Base-by-base conservation (phyloP, 1,140 invertebrate genomes). In the Leptonema lineaticorne region DNA sequence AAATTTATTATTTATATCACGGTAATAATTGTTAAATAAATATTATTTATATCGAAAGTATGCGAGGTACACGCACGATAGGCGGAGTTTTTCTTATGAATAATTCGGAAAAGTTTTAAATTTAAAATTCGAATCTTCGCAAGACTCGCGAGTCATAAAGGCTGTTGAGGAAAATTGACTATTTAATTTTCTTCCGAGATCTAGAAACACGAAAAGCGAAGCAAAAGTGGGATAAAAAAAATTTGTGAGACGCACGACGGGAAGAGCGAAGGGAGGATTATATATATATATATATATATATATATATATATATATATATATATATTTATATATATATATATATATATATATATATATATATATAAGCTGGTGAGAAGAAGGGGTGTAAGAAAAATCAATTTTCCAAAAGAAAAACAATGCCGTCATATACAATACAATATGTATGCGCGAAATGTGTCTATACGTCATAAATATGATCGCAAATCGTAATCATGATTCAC, bases 101-200 rank as follows among this genome's bases (percentile, higher is more conserved):
- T 71, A 68, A 71, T 71, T 71, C 62, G 45, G 58, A 70, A 70
- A 70, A 70, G 69, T 70, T 70, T 63, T 67, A 70, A 70, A 70
- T 70, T 70, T 63, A 70, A 59, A 64, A 71, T 71, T 71, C 60
- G 65, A 58, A 68, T 64, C 60, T 68, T 59, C 60, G 58, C 37
- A 29, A 48, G 46, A 37, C 57, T 67, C 28, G 30, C 41, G 69
- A 53, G 50, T 70, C 66, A 67, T 70, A 53, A 70, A 64, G 65
- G 60, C 60, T 67, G 63, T 41, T 22, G 63, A 60, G 62, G 60
- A 71, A 59, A 71, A 70, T 70, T 67, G 59, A 63, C 46, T 70
- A 67, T 67, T 67, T 67, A 62, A 70, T 70, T 70, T 70, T 67
- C 63, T 45, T 27, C 60, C 26, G 37, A 4, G 60, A 20, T 30